These are phyloP conservation scores for Phalacrocorax brasilianus DNA, from an alignment of 2,113 vertebrate species.

Conservation along the genomic window DNA sequence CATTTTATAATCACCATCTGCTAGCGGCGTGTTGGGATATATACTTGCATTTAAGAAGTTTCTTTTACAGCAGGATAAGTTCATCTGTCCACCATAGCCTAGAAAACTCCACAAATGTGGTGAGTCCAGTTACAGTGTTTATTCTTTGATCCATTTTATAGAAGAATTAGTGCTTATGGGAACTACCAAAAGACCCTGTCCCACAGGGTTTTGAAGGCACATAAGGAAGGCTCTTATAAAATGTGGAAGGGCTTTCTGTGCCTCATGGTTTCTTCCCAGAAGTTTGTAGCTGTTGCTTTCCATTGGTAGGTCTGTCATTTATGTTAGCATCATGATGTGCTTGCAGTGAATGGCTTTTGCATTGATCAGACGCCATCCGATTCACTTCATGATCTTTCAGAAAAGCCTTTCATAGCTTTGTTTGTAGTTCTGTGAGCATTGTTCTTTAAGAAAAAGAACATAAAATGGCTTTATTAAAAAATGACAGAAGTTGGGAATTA, in stretches of 20 bases:
- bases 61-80: not conserved
- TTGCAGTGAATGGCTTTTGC: not conserved
- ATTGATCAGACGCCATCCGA: not conserved
- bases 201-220: not conserved
- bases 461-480: not conserved
- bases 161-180: not conserved
- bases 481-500: not conserved
- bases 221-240: not conserved
- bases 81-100: not conserved
- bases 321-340: not conserved
- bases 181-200: not conserved
- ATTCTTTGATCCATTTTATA: not conserved
- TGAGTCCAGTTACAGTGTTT: not conserved
- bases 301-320: not conserved
- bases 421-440: not conserved
- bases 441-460: not conserved
- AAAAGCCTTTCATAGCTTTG: not conserved
- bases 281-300: slow-evolving; percentile 9
- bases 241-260: not conserved
- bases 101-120: not conserved
- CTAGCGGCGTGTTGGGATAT: not conserved
- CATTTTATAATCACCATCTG: not conserved
- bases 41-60: not conserved
- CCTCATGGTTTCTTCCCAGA: not conserved
- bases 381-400: not conserved